Base-by-base conservation (phyloP, 2,113 vertebrate species). In the Lucifuga dentata region DNA sequence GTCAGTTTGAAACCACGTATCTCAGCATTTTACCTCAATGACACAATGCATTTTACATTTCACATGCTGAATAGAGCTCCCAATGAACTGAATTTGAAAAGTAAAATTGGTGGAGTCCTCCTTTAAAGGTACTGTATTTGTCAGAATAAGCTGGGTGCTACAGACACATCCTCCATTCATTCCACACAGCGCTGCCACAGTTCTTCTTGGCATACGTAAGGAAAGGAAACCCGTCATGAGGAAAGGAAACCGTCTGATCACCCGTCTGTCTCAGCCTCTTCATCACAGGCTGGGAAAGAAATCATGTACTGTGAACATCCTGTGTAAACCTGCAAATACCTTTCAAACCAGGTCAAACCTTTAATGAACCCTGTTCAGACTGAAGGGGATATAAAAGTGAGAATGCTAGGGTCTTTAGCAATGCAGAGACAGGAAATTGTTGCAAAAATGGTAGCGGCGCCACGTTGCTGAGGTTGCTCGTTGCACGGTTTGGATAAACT, bases 141-240 rank as follows among this genome's bases (percentile, higher is more conserved):
- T 77, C 50, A 64, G 45, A 63, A 32, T 21, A 32, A 16, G 16
- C 43, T 23, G 24, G 8, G 33, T 2, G 15, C 50, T 19, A 2
- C 48, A 70, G 43, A 83, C 75, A 84, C 73, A 73, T 59, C 62
- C 35, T 44, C 71, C 68, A 79, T 80, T 80, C 61, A 84, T 73
- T 49, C 38, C 12, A 45, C 16, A 45, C 53, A 58, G 17, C 35
- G 1, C 23, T 35, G 59, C 49, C 67, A 39, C 11, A 32, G 38
- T 66, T 79, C 53, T 45, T 17, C 41, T 41, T 39, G 66, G 73
- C 29, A 29, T 11, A 44, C 55, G 61, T 83, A 79, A 88, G 76
- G 80, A 50, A 83, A 33, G 70, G 71, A 86, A 84, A 84, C 73
- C 69, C 80, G 73, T 62, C 40, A 19, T 3, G 33, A 59, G 21